A percentile compares a stretch with the other conserved stretches of the same genome.
These are phyloP conservation scores for Ciconia boyciana DNA, from an alignment of 2,113 vertebrate genomes.

Conservation along the genomic window DNA sequence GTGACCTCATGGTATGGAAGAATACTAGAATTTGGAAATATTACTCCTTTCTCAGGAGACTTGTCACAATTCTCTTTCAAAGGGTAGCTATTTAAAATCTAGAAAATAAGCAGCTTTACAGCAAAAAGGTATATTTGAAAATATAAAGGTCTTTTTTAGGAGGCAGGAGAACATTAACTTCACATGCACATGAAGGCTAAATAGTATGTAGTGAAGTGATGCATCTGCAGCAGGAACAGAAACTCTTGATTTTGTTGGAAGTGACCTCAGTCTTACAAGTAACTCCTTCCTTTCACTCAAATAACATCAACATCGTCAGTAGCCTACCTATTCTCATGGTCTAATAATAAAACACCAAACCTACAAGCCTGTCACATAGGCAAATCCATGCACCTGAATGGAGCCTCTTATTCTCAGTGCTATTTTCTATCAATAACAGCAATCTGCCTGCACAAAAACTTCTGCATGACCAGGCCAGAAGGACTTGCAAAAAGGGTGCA, in stretches of 20 bases:
- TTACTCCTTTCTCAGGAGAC: neutral
- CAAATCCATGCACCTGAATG: neutral
- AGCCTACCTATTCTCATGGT: neutral
- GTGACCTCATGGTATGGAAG: neutral
- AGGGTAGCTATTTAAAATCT: neutral
- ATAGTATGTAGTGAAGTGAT: neutral
- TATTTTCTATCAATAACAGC: neutral
- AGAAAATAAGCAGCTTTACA: constrained; percentile 8
- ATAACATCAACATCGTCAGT: fast-evolving
- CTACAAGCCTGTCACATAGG: neutral
- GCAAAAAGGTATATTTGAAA: neutral
- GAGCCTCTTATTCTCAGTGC: neutral
- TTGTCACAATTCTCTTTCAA: neutral
- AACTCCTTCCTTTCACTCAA: neutral
- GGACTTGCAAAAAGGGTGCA: neutral
- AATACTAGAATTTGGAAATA: neutral
- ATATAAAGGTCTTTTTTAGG: neutral
- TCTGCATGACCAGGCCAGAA: neutral
- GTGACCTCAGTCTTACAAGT: neutral
- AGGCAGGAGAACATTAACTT: neutral
- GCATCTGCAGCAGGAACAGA: neutral
- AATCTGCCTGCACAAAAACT: neutral
- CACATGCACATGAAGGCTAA: neutral
- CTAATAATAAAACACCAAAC: neutral
- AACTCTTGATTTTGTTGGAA: neutral